Evolutionary conservation across 2,113 vertebrate genomes (phyloP).

Genomic region (Triplophysa dalaica): DNA sequence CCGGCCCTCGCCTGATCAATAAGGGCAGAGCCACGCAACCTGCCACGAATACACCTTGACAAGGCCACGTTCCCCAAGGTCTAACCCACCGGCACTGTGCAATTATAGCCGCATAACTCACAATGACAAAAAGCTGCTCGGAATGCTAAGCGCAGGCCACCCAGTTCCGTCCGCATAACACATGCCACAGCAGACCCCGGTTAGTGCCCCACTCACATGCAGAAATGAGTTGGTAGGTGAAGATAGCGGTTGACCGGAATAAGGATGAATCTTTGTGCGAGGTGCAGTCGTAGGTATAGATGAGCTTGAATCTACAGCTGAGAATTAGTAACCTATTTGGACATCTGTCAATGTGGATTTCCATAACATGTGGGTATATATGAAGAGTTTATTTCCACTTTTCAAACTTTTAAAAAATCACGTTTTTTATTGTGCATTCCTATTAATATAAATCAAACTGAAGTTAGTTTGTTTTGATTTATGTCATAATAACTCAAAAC

Average conservation of each 20-base stretch:
- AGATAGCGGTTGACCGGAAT: constrained; percentile 4
- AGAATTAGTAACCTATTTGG: constrained; percentile 11
- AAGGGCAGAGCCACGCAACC: constrained; percentile 55
- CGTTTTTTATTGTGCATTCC: too few species aligned
- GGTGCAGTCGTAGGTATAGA: not conserved
- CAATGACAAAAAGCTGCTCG: constrained; percentile 59
- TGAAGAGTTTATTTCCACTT: too few species aligned
- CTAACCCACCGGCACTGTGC: constrained; percentile 53
- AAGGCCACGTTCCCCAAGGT: constrained; percentile 59
- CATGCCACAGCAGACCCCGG: constrained; percentile 45
- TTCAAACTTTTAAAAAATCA: not conserved
- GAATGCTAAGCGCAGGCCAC: constrained; percentile 55
- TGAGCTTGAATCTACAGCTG: not conserved
- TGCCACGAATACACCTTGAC: constrained; percentile 61
- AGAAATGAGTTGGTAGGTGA: constrained; percentile 14
- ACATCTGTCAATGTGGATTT: not conserved
- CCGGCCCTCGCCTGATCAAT: constrained; percentile 53
- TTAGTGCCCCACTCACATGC: constrained; percentile 8
- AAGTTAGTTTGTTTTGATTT: too few species aligned
- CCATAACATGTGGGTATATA: too few species aligned
- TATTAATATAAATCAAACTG: too few species aligned
- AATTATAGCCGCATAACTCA: constrained; percentile 63
- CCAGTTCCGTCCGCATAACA: constrained; percentile 44
- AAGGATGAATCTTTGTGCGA: not conserved
- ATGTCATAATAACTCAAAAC: too few species aligned